Evolutionary conservation across 1,140 invertebrate species (phyloP).

Genomic region (Hesperophylax magnus): DNA sequence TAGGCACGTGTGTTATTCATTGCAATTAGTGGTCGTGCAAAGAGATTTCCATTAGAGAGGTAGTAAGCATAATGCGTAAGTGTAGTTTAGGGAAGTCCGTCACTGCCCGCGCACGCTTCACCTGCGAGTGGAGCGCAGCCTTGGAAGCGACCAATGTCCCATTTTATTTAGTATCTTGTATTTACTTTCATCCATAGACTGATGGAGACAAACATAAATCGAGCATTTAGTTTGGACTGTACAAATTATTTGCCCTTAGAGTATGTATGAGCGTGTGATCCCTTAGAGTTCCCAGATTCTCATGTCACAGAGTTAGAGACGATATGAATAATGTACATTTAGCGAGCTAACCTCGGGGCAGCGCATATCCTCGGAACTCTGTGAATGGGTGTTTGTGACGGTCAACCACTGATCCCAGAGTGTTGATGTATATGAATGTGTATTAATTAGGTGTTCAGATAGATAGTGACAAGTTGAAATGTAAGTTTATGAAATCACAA

Average conservation of each 20-base stretch:
- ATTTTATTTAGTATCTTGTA: conserved; percentile 47
- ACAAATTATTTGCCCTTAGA: neutral
- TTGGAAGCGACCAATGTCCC: conserved; percentile 34
- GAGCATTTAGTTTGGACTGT: conserved; percentile 19
- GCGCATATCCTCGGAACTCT: no score
- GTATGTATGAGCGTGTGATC: no score
- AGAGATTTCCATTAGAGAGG: conserved; percentile 45
- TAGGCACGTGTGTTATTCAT: conserved; percentile 15
- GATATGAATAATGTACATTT: no score
- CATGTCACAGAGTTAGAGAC: no score
- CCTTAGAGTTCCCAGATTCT: no score
- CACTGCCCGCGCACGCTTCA: conserved; percentile 46
- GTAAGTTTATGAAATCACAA: neutral
- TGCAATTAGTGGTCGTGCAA: conserved; percentile 31
- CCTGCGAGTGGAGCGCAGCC: conserved; percentile 35
- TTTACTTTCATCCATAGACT: conserved; percentile 56
- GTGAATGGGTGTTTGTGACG: no score
- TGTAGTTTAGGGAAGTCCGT: conserved; percentile 28
- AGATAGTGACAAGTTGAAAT: neutral
- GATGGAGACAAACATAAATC: conserved; percentile 44
- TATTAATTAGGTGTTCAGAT: neutral
- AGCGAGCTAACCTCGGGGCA: no score
- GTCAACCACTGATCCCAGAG: neutral
- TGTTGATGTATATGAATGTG: neutral
- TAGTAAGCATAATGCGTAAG: conserved; percentile 27